phyloP scores from a whole-genome alignment of 2,113 vertebrate species.

The Tonatia bakeri region DNA sequence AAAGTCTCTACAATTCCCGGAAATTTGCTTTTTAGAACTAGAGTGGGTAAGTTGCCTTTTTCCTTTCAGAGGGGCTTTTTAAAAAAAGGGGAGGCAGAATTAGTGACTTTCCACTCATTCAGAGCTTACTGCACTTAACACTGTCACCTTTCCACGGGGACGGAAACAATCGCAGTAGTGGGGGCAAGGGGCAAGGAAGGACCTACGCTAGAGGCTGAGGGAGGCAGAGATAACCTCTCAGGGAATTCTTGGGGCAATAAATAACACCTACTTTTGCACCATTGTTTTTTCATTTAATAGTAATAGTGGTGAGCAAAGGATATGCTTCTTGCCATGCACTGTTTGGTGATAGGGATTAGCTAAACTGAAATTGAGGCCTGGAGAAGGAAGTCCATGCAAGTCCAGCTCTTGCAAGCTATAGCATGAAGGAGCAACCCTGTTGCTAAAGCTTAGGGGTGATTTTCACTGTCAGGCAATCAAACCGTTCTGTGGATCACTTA shows the following conservation, averaged over 20 bases:
- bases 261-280: not conserved
- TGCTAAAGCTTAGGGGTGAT: not conserved
- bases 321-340: not conserved
- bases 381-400: not conserved
- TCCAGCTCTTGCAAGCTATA: not conserved
- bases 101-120: not conserved
- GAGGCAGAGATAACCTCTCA: not conserved
- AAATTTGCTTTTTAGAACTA: not conserved
- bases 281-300: not conserved
- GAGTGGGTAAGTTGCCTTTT: not conserved
- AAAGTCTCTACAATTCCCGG: not conserved
- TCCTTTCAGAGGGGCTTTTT: not conserved
- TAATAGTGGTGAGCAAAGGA: not conserved
- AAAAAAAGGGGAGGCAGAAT: not conserved
- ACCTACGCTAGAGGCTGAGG: not conserved
- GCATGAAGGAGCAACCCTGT: not conserved
- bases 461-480: not conserved
- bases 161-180: not conserved
- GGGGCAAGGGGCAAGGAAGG: not conserved
- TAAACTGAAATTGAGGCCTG: not conserved
- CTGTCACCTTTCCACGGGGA: not conserved
- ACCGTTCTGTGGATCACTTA: not conserved
- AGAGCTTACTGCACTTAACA: not conserved
- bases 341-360: not conserved
- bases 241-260: not conserved